phyloP scores from a whole-genome alignment of 2,888 invertebrate genomes.

The Mayetiola destructor region DNA sequence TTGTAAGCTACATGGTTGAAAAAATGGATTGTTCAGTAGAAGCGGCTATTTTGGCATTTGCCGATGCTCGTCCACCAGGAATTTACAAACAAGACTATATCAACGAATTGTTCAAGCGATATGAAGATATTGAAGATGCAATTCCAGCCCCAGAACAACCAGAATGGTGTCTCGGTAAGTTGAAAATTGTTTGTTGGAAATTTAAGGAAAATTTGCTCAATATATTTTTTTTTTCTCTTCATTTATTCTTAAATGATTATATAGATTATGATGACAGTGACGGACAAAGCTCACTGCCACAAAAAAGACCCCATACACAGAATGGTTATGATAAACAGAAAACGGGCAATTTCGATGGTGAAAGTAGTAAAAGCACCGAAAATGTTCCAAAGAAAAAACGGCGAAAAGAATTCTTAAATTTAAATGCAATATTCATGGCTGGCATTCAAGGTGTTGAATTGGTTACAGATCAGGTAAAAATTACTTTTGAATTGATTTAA shows the following conservation, averaged over 20 bases:
- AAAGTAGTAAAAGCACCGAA: slow-evolving; percentile 12
- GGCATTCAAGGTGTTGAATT: slow-evolving; percentile 67
- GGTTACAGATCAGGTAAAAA: slow-evolving; percentile 45
- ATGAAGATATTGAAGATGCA: slow-evolving; percentile 58
- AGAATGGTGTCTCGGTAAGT: slow-evolving; percentile 66
- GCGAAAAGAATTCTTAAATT: slow-evolving; percentile 41
- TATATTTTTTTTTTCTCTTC: not conserved
- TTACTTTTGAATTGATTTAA: slow-evolving; percentile 13
- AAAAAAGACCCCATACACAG: not conserved
- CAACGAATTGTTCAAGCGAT: slow-evolving; percentile 63
- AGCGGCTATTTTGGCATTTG: slow-evolving; percentile 66
- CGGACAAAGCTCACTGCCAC: slow-evolving; percentile 7
- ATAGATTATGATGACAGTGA: slow-evolving; percentile 26
- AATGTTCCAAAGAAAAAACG: slow-evolving; percentile 31
- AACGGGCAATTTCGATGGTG: slow-evolving; percentile 1
- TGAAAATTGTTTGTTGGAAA: not conserved
- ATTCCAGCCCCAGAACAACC: slow-evolving; percentile 64
- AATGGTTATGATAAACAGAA: no score
- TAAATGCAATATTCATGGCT: slow-evolving; percentile 67
- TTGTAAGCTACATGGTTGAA: slow-evolving; percentile 81
- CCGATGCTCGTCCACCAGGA: slow-evolving; percentile 64
- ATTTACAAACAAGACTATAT: slow-evolving; percentile 97
- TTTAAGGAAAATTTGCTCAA: not conserved
- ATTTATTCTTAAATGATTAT: not conserved
- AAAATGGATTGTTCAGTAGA: slow-evolving; percentile 70